Conservation (phyloP, 2,888 invertebrate genomes). For the Linnaemya tessellans region DNA sequence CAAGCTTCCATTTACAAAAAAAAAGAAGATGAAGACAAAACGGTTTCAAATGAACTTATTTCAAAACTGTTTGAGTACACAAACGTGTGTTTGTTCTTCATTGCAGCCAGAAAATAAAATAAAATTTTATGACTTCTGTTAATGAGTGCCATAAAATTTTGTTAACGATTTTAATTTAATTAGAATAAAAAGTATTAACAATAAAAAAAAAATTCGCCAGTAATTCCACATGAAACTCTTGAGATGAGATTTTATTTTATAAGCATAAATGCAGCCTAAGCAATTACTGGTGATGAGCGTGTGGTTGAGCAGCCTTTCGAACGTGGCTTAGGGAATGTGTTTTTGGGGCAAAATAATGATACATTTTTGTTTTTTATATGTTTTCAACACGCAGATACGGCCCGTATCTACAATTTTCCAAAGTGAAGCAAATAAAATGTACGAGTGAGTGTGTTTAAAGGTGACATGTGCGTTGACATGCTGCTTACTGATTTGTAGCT, state of each 20-base stretch:
- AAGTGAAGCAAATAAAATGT: slow-evolving; percentile 27
- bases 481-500: slow-evolving; percentile 64
- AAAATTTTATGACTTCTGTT: background rate
- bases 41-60: background rate
- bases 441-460: background rate
- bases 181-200: background rate
- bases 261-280: slow-evolving; percentile 13
- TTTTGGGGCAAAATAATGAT: slow-evolving; percentile 34
- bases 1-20: background rate
- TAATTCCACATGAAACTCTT: background rate
- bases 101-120: background rate
- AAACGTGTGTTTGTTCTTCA: slow-evolving; percentile 1
- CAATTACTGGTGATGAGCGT: background rate
- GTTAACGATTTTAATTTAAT: background rate
- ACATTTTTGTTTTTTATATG: slow-evolving; percentile 33
- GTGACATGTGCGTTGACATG: slow-evolving; percentile 68
- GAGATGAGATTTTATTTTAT: background rate
- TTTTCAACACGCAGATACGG: slow-evolving; percentile 53
- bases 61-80: background rate
- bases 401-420: slow-evolving; percentile 10
- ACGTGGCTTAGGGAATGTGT: slow-evolving; percentile 10
- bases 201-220: background rate
- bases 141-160: slow-evolving; percentile 15
- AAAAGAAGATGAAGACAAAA: background rate
- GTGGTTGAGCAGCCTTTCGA: background rate